A percentile compares a stretch with the other conserved stretches of the same genome.
Conservation (phyloP, 2,888 invertebrate genomes). For the Hylaea fasciaria region DNA sequence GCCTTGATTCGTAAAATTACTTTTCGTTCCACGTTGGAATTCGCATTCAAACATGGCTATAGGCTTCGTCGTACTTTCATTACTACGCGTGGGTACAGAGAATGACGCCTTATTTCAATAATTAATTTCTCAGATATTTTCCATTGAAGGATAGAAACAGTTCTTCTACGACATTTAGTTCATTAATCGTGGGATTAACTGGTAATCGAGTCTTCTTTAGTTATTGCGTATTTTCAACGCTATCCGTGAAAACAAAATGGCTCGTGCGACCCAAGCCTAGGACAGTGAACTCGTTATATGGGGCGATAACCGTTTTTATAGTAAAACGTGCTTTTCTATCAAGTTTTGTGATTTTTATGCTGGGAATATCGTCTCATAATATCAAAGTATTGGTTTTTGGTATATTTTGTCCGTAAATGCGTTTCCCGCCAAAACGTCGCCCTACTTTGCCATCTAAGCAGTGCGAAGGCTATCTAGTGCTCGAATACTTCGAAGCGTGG, state of each 20-base stretch:
- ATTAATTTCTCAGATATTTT: constrained; percentile 83
- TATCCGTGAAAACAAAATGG: constrained; percentile 85
- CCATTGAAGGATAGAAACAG: constrained; percentile 73
- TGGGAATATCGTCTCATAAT: constrained; percentile 38
- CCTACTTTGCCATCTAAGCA: constrained; percentile 63
- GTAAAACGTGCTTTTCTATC: constrained; percentile 45
- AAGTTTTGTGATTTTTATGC: constrained; percentile 41
- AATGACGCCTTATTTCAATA: constrained; percentile 81
- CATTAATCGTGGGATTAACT: constrained; percentile 74
- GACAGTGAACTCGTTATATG: constrained; percentile 83
- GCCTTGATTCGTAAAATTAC: constrained; percentile 64
- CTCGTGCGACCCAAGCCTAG: constrained; percentile 83
- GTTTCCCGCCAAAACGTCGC: constrained; percentile 85
- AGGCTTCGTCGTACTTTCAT: constrained; percentile 79
- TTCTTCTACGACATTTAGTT: constrained; percentile 81
- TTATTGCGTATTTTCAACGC: constrained; percentile 83
- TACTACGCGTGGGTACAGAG: constrained; percentile 82
- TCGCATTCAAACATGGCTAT: constrained; percentile 84
- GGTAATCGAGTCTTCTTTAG: constrained; percentile 75
- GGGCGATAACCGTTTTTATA: constrained; percentile 73
- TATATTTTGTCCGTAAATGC: constrained; percentile 50
- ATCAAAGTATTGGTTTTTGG: constrained; percentile 38
- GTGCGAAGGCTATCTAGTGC: constrained; percentile 59
- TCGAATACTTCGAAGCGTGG: constrained; percentile 54
- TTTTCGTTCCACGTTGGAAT: constrained; percentile 83